Evolutionary conservation across 1,140 invertebrate species (phyloP).

Genomic region (Mactra quadrangularis): DNA sequence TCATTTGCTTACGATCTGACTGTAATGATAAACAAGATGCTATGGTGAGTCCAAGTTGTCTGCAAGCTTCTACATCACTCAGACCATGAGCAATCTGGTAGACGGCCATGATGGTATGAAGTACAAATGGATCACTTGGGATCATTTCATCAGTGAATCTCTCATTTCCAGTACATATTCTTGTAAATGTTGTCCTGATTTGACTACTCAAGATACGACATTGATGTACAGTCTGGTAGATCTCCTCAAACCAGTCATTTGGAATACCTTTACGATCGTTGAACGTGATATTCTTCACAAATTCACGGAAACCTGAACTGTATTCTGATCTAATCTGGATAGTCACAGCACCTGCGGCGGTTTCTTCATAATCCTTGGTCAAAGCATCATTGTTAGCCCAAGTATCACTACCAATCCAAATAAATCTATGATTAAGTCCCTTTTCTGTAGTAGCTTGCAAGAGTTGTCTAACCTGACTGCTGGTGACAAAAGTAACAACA

Average conservation of each 20-base stretch:
- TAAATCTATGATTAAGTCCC: conserved; percentile 84
- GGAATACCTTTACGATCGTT: conserved; percentile 78
- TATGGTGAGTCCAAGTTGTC: conserved; percentile 65
- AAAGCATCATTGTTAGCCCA: conserved; percentile 90
- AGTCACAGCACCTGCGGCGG: conserved; percentile 90
- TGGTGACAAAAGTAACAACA: conserved; percentile 89
- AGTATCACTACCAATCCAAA: conserved; percentile 91
- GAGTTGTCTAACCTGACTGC: conserved; percentile 88
- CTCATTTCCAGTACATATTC: conserved; percentile 77
- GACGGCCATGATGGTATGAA: conserved; percentile 83
- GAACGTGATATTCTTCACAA: conserved; percentile 76
- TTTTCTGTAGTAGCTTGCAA: conserved; percentile 85
- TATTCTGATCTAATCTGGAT: conserved; percentile 87
- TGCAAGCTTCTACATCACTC: conserved; percentile 78
- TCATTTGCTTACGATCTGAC: conserved; percentile 67
- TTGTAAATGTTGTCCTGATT: conserved; percentile 66
- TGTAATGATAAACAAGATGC: conserved; percentile 74
- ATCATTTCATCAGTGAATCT: conserved; percentile 76
- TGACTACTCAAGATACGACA: conserved; percentile 83
- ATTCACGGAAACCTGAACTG: conserved; percentile 84
- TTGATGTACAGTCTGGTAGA: conserved; percentile 90
- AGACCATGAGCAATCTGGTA: conserved; percentile 83
- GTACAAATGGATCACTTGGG: conserved; percentile 79
- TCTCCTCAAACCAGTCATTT: conserved; percentile 90
- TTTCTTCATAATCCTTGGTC: conserved; percentile 88